Percentiles rank a stretch among this genome's conserved stretches.
These are phyloP conservation scores for Hypolimnas misippus DNA, from an alignment of 2,888 invertebrate species.

Conservation along the genomic window DNA sequence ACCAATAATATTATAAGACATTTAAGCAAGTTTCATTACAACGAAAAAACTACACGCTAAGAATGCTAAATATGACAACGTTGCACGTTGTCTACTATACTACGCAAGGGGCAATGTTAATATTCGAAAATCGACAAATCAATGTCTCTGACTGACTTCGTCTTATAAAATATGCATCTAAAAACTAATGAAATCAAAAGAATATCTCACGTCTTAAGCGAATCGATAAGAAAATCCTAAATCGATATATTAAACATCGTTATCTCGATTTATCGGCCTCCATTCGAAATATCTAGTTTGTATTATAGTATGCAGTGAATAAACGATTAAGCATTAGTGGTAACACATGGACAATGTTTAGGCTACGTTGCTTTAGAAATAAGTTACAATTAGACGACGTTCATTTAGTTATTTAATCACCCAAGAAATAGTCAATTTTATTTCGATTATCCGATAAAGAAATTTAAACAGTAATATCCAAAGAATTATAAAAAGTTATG, in stretches of 20 bases:
- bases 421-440: neutral
- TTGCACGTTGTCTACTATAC: neutral
- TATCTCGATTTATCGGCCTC: neutral
- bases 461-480: neutral
- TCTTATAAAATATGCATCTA: neutral
- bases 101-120: neutral
- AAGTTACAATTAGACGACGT: neutral
- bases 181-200: neutral
- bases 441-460: neutral
- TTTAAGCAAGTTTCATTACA: constrained; percentile 10
- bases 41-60: neutral
- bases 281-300: neutral
- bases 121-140: neutral
- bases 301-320: neutral
- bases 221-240: neutral
- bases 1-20: too few species aligned
- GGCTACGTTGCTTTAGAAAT: neutral
- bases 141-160: neutral
- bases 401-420: neutral
- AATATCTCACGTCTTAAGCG: neutral
- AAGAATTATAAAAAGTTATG: constrained; percentile 1
- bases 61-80: neutral
- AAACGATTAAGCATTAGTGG: neutral
- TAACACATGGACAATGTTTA: neutral
- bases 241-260: neutral